A percentile compares a stretch with the other conserved stretches of the same genome.
Conservation (phyloP, 2,113 vertebrate species). For the Xenopus laevis region DNA sequence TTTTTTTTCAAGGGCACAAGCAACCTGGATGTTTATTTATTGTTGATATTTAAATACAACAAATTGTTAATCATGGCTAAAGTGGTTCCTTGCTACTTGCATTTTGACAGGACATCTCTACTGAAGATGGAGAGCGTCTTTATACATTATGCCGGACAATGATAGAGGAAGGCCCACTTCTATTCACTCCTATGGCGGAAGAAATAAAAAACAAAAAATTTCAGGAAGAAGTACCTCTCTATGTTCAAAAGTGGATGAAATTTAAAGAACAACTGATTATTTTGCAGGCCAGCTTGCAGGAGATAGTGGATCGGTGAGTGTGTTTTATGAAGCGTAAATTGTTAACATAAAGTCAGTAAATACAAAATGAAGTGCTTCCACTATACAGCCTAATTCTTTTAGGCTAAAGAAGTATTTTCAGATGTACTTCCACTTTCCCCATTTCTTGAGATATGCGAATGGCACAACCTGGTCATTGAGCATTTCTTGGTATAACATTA, state of each 20-base stretch:
- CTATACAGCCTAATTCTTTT: no score
- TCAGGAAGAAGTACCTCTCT: slow-evolving; percentile 86
- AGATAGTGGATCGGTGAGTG: slow-evolving; percentile 87
- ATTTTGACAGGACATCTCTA: slow-evolving; percentile 83
- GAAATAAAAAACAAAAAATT: slow-evolving; percentile 82
- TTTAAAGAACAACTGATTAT: slow-evolving; percentile 88
- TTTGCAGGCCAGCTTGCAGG: slow-evolving; percentile 85
- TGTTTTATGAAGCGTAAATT: background rate
- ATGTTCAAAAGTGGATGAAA: slow-evolving; percentile 82
- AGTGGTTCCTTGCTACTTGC: background rate
- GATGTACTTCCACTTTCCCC: no score
- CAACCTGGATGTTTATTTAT: no score
- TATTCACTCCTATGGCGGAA: slow-evolving; percentile 83
- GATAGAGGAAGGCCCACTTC: slow-evolving; percentile 83
- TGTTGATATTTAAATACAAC: no score
- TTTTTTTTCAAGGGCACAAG: no score
- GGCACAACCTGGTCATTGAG: no score
- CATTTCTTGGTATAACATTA: no score
- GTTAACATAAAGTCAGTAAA: background rate
- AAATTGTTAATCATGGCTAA: no score
- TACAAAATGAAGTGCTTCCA: background rate
- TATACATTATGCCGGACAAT: slow-evolving; percentile 81
- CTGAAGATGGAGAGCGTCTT: slow-evolving; percentile 84
- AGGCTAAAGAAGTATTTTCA: no score
- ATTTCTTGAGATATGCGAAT: no score